These are phyloP conservation scores for Alosa alosa DNA, from an alignment of 2,113 vertebrate species.

Conservation along the genomic window DNA sequence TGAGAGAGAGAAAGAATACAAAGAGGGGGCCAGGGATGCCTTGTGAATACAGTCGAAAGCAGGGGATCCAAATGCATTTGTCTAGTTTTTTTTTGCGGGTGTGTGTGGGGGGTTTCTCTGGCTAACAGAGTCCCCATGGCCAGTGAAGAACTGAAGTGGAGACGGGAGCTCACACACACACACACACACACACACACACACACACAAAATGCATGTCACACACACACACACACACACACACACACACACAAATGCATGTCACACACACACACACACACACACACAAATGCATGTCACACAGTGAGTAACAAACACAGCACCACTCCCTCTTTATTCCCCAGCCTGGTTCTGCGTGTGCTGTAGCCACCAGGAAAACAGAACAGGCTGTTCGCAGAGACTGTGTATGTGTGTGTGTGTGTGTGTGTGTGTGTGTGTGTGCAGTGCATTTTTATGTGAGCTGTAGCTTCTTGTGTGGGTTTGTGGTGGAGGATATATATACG, in stretches of 20 bases:
- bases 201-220: neutral
- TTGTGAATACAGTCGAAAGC: neutral
- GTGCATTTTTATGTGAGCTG: constrained; percentile 14
- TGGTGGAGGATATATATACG: neutral
- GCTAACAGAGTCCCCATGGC: neutral
- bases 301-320: neutral
- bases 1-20: neutral
- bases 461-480: neutral
- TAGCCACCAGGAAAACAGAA: constrained; percentile 12
- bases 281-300: too few species aligned
- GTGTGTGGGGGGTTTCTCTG: neutral
- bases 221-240: too few species aligned
- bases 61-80: neutral
- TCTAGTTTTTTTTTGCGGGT: neutral
- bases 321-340: neutral
- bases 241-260: too few species aligned
- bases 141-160: neutral
- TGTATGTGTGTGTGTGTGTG: constrained; percentile 21
- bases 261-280: too few species aligned
- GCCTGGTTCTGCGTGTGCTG: constrained; percentile 16
- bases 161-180: neutral
- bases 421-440: constrained; percentile 12
- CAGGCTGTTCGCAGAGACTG: neutral
- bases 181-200: constrained; percentile 2
- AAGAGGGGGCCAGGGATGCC: neutral